Base-by-base conservation (phyloP, 1,140 invertebrate species). In the Mycetomoellerius zeteki region DNA sequence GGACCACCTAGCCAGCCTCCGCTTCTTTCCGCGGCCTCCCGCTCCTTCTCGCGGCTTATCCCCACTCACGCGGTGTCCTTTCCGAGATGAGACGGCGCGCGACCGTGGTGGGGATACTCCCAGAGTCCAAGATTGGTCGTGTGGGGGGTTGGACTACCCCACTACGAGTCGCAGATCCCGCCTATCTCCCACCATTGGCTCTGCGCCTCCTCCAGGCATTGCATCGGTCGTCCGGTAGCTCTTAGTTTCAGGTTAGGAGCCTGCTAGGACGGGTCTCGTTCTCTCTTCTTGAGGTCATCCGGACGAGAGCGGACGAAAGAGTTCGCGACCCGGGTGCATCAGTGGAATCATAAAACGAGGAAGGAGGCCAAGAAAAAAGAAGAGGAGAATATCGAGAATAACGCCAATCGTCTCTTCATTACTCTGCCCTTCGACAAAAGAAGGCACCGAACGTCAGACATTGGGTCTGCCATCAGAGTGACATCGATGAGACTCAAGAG, bases 191-290 rank as follows among this genome's bases (percentile, higher is more conserved):
- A 91, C 94, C 85, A 72, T 75, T 12, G 19, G 52, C 54, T 76
- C 90, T 91, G 94, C 92, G 91, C 94, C 95, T 95, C 95, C 94
- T 95, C 94, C 94, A 95, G 92, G 88, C 93, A 93, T 93, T 93
- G 93, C 93, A 96, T 96, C 94, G 92, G 93, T 93, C 93, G 92
- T 95, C 94, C 93, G 94, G 92, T 94, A 94, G 94, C 95, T 95
- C 94, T 95, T 95, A 95, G 95, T 95, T 95, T 95, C 95, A 95
- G 95, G 95, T 96, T 95, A 95, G 95, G 93, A 95, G 95, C 95
- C 95, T 95, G 95, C 93, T 94, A 94, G 94, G 91, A 95, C 94
- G 95, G 95, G 95, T 95, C 95, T 95, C 93, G 92, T 89, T 94
- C 92, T 93, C 92, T 92, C 94, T 91, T 91, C 88, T 90, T 54